phyloP scores from a whole-genome alignment of 2,113 vertebrate species.

The Gymnobelideus leadbeateri region DNA sequence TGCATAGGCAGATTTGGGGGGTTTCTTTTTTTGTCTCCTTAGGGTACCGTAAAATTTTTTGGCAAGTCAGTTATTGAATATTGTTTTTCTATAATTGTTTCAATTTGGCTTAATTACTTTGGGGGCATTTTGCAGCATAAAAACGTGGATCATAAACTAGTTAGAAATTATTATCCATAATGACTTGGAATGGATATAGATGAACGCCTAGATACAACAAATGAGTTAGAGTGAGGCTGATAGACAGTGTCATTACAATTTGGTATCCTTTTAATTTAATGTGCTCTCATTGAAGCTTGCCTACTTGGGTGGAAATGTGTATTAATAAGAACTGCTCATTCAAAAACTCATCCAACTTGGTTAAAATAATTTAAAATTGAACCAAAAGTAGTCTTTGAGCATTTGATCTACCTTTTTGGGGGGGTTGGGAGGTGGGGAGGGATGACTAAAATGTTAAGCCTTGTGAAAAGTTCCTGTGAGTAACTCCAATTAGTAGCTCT shows the following conservation, averaged over 20 bases:
- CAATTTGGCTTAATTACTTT: constrained; percentile 83
- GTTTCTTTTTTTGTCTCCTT: constrained; percentile 76
- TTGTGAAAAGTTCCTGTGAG: constrained; percentile 9
- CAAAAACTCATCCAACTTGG: constrained; percentile 57
- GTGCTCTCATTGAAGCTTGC: constrained; percentile 41
- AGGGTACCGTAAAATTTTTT: constrained; percentile 83
- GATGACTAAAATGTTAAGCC: constrained; percentile 52
- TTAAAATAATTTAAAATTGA: constrained; percentile 69
- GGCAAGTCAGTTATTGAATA: constrained; percentile 79
- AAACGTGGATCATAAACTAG: constrained; percentile 76
- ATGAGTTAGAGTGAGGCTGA: constrained; percentile 66
- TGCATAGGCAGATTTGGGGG: constrained; percentile 74
- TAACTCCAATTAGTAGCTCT: constrained; percentile 9
- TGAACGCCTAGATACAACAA: constrained; percentile 58
- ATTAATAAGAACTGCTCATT: constrained; percentile 27
- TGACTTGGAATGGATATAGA: constrained; percentile 40
- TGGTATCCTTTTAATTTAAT: constrained; percentile 59
- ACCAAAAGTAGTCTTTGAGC: constrained; percentile 33
- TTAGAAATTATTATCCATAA: constrained; percentile 78
- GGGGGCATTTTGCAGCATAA: constrained; percentile 77
- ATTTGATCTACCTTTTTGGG: constrained; percentile 31
- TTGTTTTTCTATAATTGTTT: constrained; percentile 82
- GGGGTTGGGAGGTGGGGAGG: neutral
- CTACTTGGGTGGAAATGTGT: constrained; percentile 44
- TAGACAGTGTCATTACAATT: constrained; percentile 49